Conservation (phyloP, 1,140 invertebrate genomes). For the Euura lappo region DNA sequence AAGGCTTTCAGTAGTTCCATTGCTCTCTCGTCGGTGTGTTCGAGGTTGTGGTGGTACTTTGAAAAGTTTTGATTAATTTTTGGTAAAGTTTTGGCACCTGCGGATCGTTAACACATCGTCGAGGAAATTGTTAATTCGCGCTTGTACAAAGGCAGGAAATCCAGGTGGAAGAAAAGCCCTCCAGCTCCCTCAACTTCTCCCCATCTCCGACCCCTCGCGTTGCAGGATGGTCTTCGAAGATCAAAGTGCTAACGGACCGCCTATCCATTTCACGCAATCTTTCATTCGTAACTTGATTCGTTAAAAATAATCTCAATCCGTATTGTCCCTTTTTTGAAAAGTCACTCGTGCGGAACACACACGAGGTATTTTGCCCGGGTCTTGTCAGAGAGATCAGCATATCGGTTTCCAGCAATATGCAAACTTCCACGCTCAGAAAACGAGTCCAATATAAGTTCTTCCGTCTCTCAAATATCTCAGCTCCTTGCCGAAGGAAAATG, state of each 20-base stretch:
- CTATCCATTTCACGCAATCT: background rate
- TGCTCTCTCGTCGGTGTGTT: no score
- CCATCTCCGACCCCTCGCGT: background rate
- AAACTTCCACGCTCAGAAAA: no score
- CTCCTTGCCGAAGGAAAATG: no score
- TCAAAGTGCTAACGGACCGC: background rate
- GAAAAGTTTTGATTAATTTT: background rate
- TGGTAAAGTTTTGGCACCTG: background rate
- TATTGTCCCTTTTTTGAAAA: background rate
- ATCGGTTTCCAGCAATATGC: no score
- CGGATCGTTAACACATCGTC: background rate
- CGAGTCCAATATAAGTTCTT: no score
- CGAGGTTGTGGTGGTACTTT: background rate
- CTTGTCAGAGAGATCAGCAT: no score
- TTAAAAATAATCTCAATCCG: background rate
- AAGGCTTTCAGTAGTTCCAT: no score
- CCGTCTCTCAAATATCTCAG: no score
- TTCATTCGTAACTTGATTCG: background rate
- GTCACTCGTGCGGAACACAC: background rate
- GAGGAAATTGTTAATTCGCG: background rate
- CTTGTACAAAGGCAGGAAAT: background rate
- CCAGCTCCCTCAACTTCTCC: background rate
- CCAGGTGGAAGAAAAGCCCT: background rate
- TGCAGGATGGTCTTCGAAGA: background rate
- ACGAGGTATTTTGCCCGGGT: no score